phyloP scores from a whole-genome alignment of 2,888 invertebrate genomes.

The Dolichomitus sp. region DNA sequence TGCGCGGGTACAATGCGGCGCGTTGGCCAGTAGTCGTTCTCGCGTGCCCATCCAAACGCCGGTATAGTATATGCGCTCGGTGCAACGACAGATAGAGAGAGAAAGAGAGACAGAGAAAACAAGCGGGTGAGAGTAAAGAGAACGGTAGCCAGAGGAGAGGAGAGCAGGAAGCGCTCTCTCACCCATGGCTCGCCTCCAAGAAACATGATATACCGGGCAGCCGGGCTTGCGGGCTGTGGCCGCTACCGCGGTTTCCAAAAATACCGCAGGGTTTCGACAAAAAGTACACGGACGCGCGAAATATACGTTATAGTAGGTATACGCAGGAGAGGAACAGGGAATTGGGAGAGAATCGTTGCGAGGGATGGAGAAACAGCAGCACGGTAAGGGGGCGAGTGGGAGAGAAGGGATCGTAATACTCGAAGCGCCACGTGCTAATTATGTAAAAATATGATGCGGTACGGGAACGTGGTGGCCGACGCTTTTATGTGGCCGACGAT shows the following conservation, averaged over 20 bases:
- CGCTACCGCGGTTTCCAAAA: slow-evolving; percentile 83
- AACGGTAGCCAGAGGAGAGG: slow-evolving; percentile 44
- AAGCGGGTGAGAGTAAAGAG: slow-evolving; percentile 41
- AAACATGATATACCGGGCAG: slow-evolving; percentile 84
- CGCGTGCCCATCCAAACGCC: slow-evolving; percentile 56
- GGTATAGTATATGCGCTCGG: slow-evolving; percentile 32
- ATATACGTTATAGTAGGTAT: slow-evolving; percentile 46
- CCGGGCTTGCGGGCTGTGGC: slow-evolving; percentile 75
- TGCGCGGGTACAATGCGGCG: slow-evolving; percentile 62
- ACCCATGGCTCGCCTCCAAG: slow-evolving; percentile 83
- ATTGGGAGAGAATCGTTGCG: slow-evolving; percentile 60
- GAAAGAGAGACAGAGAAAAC: slow-evolving; percentile 26
- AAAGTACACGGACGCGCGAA: slow-evolving; percentile 75
- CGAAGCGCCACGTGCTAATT: slow-evolving; percentile 85
- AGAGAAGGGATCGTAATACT: slow-evolving; percentile 75
- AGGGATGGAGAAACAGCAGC: slow-evolving; percentile 23
- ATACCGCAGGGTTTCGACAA: slow-evolving; percentile 82
- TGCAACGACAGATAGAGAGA: slow-evolving; percentile 27
- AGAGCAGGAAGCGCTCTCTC: slow-evolving; percentile 47
- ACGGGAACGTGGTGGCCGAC: slow-evolving; percentile 78
- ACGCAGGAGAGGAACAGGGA: slow-evolving; percentile 23
- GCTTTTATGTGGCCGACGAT: slow-evolving; percentile 78
- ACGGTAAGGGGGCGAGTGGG: not conserved
- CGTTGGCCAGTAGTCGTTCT: slow-evolving; percentile 40
- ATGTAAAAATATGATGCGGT: slow-evolving; percentile 85